Base-by-base conservation (phyloP, 1,140 invertebrate species). In the Calephelis nemesis region DNA sequence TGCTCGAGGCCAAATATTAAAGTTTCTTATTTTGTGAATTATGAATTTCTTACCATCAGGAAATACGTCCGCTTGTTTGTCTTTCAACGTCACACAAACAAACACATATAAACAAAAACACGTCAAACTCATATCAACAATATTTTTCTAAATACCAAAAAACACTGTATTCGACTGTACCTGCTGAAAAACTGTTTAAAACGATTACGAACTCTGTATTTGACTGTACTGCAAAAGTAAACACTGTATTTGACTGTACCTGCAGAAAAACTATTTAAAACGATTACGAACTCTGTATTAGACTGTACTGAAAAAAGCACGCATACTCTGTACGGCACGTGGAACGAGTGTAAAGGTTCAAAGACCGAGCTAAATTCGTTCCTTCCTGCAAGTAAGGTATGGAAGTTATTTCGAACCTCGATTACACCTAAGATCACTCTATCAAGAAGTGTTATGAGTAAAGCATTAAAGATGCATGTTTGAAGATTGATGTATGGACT, bases 281-380 rank as follows among this genome's bases (percentile, higher is more conserved):
- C 7, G 7, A 5, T 30, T 19, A 58, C 0, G 7, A 30, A 65
- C 12, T 30, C 15, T 30, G 52, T 9, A 39, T 39, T 11, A 39
- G 52, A 58, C 52, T 58, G 52, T 58, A 58, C 52, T 30, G n/a
- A 30, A 58, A 30, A 58, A 58, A 54, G 52, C 54, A 58, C 30
- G 54, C 30, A 10, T 12, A 39, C 19, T 30, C 15, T 10, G 15
- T 54, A 39, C 19, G 72, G 75, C 78, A 82, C 78, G 77, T 82
- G 83, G 73, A 72, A 77, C 70, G 11, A 58, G 54, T 39, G 30
- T 19, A 58, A 15, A 62, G 71, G 82, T 77, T 86, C 82, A 78
- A 70, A 69, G 84, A 15, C 77, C 84, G 78, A 54, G 74, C 82
- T 86, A 86, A 82, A 78, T 84, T 70, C 70, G 84, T 84, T 70